Percentiles rank a stretch among this genome's conserved stretches.
phyloP scores from a whole-genome alignment of 2,888 invertebrate species.

The Drepanosiphum platanoidis region DNA sequence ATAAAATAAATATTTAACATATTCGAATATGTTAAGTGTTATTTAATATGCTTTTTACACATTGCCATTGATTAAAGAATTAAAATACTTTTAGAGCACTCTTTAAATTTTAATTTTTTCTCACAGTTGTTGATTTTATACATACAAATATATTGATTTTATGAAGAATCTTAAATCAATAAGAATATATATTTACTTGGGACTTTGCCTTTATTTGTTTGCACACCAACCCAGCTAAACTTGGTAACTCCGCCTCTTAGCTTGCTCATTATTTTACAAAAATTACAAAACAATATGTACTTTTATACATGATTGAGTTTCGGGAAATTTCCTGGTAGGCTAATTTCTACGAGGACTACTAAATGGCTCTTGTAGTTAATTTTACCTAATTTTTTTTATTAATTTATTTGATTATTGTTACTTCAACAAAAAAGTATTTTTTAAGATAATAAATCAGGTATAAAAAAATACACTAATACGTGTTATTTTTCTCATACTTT shows the following conservation, averaged over 20 bases:
- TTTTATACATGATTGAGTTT: too few relatives aligned
- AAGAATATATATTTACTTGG: neutral
- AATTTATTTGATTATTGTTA: too few relatives aligned
- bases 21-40: constrained; percentile 59
- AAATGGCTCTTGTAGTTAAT: too few relatives aligned
- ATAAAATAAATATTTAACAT: constrained; percentile 62
- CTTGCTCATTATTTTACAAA: neutral
- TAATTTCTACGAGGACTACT: too few relatives aligned
- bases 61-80: constrained; percentile 32
- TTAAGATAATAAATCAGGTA: too few relatives aligned
- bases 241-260: neutral
- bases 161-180: neutral
- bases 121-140: neutral
- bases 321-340: too few relatives aligned
- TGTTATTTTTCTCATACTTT: too few relatives aligned
- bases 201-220: neutral
- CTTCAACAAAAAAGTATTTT: too few relatives aligned
- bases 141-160: constrained; percentile 16
- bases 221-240: neutral
- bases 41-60: constrained; percentile 47
- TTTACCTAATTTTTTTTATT: too few relatives aligned
- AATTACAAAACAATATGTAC: neutral
- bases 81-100: constrained; percentile 35
- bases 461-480: too few relatives aligned
- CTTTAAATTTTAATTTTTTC: constrained; percentile 16